phyloP scores from a whole-genome alignment of 2,888 invertebrate species.

The Scaptomyza flava region DNA sequence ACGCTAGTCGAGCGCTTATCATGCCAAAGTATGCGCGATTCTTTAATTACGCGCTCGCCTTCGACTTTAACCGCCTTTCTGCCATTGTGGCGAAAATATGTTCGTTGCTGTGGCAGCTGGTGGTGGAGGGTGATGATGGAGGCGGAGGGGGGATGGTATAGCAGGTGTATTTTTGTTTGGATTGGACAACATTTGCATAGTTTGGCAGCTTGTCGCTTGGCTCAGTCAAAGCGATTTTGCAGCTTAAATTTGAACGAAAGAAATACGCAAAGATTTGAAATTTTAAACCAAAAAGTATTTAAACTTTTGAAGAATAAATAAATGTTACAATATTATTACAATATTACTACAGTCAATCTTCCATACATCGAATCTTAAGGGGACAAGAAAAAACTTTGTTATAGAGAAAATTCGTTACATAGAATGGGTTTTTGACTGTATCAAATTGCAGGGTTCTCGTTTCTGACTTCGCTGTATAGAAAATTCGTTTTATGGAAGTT shows the following conservation, averaged over 20 bases:
- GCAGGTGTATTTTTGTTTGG: conserved; percentile 32
- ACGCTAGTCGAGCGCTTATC: conserved; percentile 50
- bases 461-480: too few species aligned
- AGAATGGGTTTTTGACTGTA: too few species aligned
- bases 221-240: neutral
- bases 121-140: too few species aligned
- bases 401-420: too few species aligned
- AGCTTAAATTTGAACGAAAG: conserved; percentile 4
- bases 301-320: too few species aligned
- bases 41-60: conserved; percentile 54
- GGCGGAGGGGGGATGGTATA: neutral
- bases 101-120: neutral
- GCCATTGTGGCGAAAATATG: neutral
- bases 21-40: conserved; percentile 52
- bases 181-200: conserved; percentile 50
- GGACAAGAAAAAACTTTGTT: too few species aligned
- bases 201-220: conserved; percentile 37
- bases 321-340: too few species aligned
- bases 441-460: too few species aligned
- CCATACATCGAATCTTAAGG: too few species aligned
- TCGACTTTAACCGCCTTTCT: conserved; percentile 17
- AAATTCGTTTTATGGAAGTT: too few species aligned
- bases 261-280: neutral
- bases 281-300: neutral
- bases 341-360: too few species aligned